These are phyloP conservation scores for Harmothoe impar DNA, from an alignment of 2,888 invertebrate genomes.

Conservation along the genomic window DNA sequence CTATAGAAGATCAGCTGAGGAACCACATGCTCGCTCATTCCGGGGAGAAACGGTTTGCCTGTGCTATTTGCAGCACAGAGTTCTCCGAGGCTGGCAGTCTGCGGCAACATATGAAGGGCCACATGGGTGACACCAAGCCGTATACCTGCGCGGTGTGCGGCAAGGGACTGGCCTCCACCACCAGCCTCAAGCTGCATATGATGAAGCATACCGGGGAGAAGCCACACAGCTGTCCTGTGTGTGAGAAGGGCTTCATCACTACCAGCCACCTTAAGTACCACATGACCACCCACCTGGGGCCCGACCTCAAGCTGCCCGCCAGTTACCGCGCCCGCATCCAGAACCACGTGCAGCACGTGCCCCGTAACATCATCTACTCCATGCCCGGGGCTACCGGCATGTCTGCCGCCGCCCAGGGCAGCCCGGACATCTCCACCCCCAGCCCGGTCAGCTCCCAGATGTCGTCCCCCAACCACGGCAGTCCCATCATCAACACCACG, in stretches of 20 bases:
- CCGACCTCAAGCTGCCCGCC: slow-evolving; percentile 40
- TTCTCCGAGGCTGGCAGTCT: slow-evolving; percentile 67
- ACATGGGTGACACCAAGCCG: slow-evolving; percentile 53
- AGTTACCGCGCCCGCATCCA: slow-evolving; percentile 12
- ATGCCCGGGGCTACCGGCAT: slow-evolving; percentile 12
- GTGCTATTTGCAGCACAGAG: slow-evolving; percentile 66
- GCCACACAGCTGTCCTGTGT: slow-evolving; percentile 62
- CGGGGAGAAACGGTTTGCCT: slow-evolving; percentile 66
- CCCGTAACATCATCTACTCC: slow-evolving; percentile 50
- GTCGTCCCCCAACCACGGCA: slow-evolving; percentile 23
- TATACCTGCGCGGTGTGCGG: slow-evolving; percentile 49
- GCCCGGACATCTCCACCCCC: slow-evolving; percentile 37
- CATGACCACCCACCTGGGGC: slow-evolving; percentile 54
- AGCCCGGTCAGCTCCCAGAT: slow-evolving; percentile 41
- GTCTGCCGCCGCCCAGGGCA: not conserved
- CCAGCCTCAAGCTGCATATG: slow-evolving; percentile 52
- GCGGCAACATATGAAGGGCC: slow-evolving; percentile 63
- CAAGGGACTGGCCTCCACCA: slow-evolving; percentile 45
- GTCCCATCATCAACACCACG: slow-evolving; percentile 33
- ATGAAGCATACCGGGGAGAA: slow-evolving; percentile 61
- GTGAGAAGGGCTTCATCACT: slow-evolving; percentile 62
- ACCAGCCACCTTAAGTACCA: slow-evolving; percentile 60
- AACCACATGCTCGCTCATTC: slow-evolving; percentile 63
- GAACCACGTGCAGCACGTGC: slow-evolving; percentile 29
- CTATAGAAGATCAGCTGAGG: slow-evolving; percentile 56